Conservation (phyloP, 2,888 invertebrate genomes). For the Chymomyza procnemis region DNA sequence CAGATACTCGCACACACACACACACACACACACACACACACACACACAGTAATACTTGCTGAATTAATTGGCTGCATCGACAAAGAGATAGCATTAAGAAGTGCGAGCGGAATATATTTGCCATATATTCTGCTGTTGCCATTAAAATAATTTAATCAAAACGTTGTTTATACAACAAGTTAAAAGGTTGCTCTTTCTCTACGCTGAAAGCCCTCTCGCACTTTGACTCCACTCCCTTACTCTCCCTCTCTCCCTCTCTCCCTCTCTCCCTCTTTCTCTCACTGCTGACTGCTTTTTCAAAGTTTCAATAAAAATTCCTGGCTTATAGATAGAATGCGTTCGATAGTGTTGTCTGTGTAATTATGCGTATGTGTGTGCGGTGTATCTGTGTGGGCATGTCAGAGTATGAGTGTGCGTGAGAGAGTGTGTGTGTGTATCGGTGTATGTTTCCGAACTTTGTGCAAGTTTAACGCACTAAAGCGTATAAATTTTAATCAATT, state of each 20-base stretch:
- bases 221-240: background rate
- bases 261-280: background rate
- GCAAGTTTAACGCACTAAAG: slow-evolving; percentile 27
- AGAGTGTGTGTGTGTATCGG: slow-evolving; percentile 20
- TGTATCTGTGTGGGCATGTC: slow-evolving; percentile 16
- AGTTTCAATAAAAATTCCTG: slow-evolving; percentile 47
- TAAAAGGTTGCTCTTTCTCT: slow-evolving; percentile 25
- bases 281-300: slow-evolving; percentile 12
- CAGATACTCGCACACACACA: background rate
- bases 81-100: background rate
- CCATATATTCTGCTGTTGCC: slow-evolving; percentile 63
- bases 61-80: slow-evolving; percentile 69
- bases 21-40: slow-evolving; percentile 35
- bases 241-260: too few relatives aligned
- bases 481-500: slow-evolving; percentile 73
- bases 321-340: slow-evolving; percentile 19
- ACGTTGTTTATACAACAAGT: slow-evolving; percentile 51
- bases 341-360: slow-evolving; percentile 31
- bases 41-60: slow-evolving; percentile 41
- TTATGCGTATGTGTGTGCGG: slow-evolving; percentile 18
- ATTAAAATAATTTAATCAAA: slow-evolving; percentile 72
- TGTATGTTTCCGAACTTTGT: slow-evolving; percentile 3
- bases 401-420: slow-evolving; percentile 18
- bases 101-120: slow-evolving; percentile 45
- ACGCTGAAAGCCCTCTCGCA: too few relatives aligned